phyloP scores from a whole-genome alignment of 2,113 vertebrate genomes.

The Labeo rohita region DNA sequence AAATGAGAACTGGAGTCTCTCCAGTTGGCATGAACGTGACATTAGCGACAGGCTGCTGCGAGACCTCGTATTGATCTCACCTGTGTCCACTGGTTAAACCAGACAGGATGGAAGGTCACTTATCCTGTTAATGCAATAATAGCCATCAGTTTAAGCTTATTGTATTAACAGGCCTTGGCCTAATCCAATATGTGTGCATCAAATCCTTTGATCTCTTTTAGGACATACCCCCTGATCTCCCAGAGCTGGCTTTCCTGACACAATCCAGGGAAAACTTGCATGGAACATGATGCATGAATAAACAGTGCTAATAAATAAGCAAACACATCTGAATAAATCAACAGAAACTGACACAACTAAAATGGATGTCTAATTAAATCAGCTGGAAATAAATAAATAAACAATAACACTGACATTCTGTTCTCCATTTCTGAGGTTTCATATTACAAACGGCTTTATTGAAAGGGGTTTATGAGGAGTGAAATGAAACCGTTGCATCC shows the following conservation, averaged over 20 bases:
- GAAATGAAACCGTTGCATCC: background rate
- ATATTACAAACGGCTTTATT: background rate
- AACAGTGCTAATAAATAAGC: slow-evolving; percentile 11
- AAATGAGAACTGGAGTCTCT: slow-evolving; percentile 6
- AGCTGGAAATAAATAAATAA: background rate
- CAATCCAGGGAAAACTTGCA: background rate
- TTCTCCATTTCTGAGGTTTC: background rate
- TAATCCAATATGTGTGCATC: slow-evolving; percentile 54
- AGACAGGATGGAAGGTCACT: slow-evolving; percentile 27
- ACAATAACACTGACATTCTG: background rate
- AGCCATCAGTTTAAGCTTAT: slow-evolving; percentile 43
- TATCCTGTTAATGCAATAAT: slow-evolving; percentile 39
- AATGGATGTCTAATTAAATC: background rate
- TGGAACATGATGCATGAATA: slow-evolving; percentile 29
- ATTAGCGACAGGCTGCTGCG: background rate
- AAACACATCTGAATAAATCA: slow-evolving; percentile 16
- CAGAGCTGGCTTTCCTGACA: background rate
- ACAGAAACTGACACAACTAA: slow-evolving; percentile 9
- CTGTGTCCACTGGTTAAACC: slow-evolving; percentile 13
- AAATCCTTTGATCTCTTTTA: slow-evolving; percentile 49
- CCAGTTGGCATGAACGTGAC: slow-evolving; percentile 11
- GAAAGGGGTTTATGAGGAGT: slow-evolving; percentile 14
- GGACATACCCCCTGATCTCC: slow-evolving; percentile 16
- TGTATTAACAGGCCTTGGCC: slow-evolving; percentile 46
- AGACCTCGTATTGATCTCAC: slow-evolving; percentile 32